Evolutionary conservation across 2,797 vertebrate genomes (phyloP).

Genomic region (Gorsachius magnificus): DNA sequence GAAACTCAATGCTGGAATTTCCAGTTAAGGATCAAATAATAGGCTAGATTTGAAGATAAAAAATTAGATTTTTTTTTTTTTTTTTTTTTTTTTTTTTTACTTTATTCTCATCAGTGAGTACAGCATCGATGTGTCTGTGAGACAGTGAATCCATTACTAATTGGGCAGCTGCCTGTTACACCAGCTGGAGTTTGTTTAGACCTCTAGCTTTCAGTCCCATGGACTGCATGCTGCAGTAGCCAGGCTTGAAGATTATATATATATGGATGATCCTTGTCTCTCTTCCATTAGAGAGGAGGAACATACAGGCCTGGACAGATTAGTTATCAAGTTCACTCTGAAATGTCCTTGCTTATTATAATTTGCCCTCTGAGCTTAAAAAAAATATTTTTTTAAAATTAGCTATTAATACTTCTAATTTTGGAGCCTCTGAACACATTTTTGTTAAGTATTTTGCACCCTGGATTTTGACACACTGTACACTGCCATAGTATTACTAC

Average conservation of each 20-base stretch:
- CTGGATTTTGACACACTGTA: slow-evolving; percentile 16
- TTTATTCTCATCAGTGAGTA: not conserved
- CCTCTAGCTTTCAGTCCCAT: not conserved
- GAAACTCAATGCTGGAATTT: not conserved
- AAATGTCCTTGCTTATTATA: not conserved
- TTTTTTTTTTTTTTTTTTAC: rapidly evolving
- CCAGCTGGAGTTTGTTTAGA: not conserved
- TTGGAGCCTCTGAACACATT: not conserved
- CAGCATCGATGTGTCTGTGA: not conserved
- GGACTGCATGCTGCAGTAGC: not conserved
- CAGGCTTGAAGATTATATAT: not conserved
- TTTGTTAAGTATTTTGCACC: not conserved
- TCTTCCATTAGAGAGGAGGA: not conserved
- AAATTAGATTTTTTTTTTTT: not conserved
- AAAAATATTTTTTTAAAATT: not conserved
- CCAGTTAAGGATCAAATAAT: not conserved
- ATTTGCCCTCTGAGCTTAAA: not conserved
- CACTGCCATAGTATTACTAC: not conserved
- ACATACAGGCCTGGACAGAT: not conserved
- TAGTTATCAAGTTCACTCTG: not conserved
- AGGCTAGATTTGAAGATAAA: not conserved
- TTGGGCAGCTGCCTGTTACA: not conserved
- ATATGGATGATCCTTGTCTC: not conserved
- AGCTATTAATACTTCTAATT: not conserved
- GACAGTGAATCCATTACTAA: not conserved